Percentiles rank a stretch among this genome's conserved stretches.
phyloP scores from a whole-genome alignment of 2,113 vertebrate genomes.

The Coregonus clupeaformis region DNA sequence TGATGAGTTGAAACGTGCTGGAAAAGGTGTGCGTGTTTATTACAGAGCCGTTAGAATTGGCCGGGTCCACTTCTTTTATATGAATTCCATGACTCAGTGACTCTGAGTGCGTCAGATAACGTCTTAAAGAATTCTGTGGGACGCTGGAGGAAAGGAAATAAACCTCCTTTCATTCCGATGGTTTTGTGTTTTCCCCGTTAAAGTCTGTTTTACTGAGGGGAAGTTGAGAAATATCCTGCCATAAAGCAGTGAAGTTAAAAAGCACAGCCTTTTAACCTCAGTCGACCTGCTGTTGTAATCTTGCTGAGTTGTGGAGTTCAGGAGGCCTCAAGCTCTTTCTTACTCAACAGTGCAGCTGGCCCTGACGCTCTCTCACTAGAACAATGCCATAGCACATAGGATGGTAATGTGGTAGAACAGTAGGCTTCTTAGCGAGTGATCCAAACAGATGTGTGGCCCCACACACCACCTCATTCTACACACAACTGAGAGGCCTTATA shows the following conservation, averaged over 20 bases:
- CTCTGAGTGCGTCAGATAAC: constrained; percentile 8
- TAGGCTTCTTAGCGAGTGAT: not conserved
- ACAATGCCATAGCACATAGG: not conserved
- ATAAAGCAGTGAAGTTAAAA: constrained; percentile 10
- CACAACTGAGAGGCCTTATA: not conserved
- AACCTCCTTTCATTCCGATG: not conserved
- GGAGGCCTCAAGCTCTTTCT: not conserved
- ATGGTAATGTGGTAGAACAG: not conserved
- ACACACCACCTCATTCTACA: not conserved
- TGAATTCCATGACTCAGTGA: constrained; percentile 22
- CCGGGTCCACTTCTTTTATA: not conserved
- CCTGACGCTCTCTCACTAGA: not conserved
- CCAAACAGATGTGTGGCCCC: not conserved
- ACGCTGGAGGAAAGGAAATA: constrained; percentile 9
- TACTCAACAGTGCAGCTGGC: not conserved
- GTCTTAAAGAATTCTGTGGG: constrained; percentile 11
- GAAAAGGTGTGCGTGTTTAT: not conserved
- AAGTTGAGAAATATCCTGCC: constrained; percentile 34
- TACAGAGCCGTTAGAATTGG: not conserved
- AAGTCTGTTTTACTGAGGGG: constrained; percentile 7
- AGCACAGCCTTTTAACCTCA: not conserved
- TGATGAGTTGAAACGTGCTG: too few relatives aligned
- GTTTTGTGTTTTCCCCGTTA: constrained; percentile 9
- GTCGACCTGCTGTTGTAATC: constrained; percentile 10
- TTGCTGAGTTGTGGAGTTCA: not conserved